phyloP scores from a whole-genome alignment of 2,888 invertebrate genomes.

The Macrosoma leucophasiata region DNA sequence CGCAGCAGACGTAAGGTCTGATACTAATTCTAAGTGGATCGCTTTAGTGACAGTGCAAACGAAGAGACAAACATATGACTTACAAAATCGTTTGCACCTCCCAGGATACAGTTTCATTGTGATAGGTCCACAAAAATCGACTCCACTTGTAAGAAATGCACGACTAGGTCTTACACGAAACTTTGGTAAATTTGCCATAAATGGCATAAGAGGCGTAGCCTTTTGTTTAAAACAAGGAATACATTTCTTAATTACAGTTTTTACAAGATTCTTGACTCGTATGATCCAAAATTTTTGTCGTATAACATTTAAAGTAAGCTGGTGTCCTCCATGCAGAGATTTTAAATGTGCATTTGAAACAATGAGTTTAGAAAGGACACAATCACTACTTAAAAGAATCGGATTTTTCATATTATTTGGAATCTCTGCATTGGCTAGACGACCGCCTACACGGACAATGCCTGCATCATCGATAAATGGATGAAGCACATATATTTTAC shows the following conservation, averaged over 20 bases:
- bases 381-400: slow-evolving; percentile 14
- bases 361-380: slow-evolving; percentile 16
- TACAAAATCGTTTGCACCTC: slow-evolving; percentile 4
- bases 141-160: slow-evolving; percentile 5
- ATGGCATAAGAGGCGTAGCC: slow-evolving; percentile 1
- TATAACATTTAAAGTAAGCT: neutral
- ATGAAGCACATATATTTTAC: slow-evolving; percentile 8
- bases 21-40: slow-evolving; percentile 15
- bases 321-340: slow-evolving; percentile 3
- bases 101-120: slow-evolving; percentile 10
- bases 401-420: slow-evolving; percentile 14
- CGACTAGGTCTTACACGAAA: slow-evolving; percentile 4
- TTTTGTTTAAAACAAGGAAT: slow-evolving; percentile 1
- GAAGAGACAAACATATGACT: slow-evolving; percentile 2
- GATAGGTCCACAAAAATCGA: slow-evolving; percentile 6
- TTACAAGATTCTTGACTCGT: slow-evolving; percentile 1
- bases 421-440: slow-evolving; percentile 18
- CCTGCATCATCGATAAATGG: slow-evolving; percentile 11
- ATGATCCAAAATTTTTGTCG: slow-evolving; percentile 1
- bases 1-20: slow-evolving; percentile 11
- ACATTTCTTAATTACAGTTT: neutral
- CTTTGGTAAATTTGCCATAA: neutral
- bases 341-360: slow-evolving; percentile 9
- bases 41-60: slow-evolving; percentile 14
- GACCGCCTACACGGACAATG: slow-evolving; percentile 18